Base-by-base conservation (phyloP, 2,113 vertebrate species). In the Pedionomus torquatus region DNA sequence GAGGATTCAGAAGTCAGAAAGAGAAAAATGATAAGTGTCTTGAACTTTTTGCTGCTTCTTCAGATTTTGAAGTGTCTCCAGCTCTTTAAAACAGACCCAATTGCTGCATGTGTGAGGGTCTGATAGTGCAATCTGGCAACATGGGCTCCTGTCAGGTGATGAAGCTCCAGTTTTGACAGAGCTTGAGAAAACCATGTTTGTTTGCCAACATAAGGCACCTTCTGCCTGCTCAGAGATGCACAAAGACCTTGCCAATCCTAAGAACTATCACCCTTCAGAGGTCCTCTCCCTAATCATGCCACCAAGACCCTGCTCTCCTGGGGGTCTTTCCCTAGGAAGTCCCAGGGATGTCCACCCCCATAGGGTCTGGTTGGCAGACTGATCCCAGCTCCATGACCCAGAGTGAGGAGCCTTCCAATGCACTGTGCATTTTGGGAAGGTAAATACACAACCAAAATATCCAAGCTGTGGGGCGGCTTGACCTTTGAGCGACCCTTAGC, bases 401-500 rank as follows among this genome's bases (percentile, higher is more conserved):
- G 23, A 58, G 76, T 1, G 0, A 17, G 1, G 26, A 89, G 71
- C 33, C 39, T 75, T 74, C 69, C 83, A 64, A 84, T 3, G 11
- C 72, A 95, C 86, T 46, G 9, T 81, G 84, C 69, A 33, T 97
- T 97, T 97, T 77, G 48, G 90, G 96, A 95, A 98, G 97, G 98
- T 98, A 98, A 99, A 99, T 97, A 99, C 97, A 97, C 95, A 97
- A 97, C 95, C 96, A 88, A 97, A 97, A 95, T 89, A 98, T 96
- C 97, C 83, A 96, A 87, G 98, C 98, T 97, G 96, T 90, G 65
- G 98, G 98, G 99, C 97, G 83, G 98, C 97, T 96, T 99, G 99
- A 99, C 99, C 99, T 98, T 96, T 93, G 70, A 91, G 96, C 98
- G 99, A 99, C 99, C 99, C 98, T 98, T 94, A 94, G 97, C 97